A percentile compares a stretch with the other conserved stretches of the same genome.
These are phyloP conservation scores for Coelogynopora nodosa DNA, from an alignment of 2,888 invertebrate species.

Conservation along the genomic window DNA sequence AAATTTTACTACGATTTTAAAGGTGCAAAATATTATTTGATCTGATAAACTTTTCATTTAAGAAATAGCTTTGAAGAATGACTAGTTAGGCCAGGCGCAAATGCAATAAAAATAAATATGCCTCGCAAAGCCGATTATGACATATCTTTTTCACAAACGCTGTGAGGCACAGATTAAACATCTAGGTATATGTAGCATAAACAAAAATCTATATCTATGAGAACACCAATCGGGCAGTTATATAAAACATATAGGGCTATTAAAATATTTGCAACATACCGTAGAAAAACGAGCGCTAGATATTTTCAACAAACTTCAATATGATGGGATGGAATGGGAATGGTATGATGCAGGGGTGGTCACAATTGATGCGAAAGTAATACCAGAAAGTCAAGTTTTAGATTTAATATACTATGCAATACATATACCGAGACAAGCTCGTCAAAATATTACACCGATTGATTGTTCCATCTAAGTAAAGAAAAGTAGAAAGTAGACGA, in stretches of 20 bases:
- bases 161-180: neutral
- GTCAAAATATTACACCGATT: neutral
- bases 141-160: neutral
- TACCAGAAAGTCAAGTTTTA: neutral
- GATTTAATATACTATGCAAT: neutral
- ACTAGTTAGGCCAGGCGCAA: too few relatives aligned
- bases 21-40: too few relatives aligned
- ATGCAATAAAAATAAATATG: too few relatives aligned
- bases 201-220: too few relatives aligned
- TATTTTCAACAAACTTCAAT: constrained; percentile 6
- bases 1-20: too few relatives aligned
- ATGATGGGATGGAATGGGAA: neutral
- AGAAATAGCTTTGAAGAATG: too few relatives aligned
- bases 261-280: neutral
- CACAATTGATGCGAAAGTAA: neutral
- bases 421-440: neutral
- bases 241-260: too few relatives aligned
- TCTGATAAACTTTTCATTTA: too few relatives aligned
- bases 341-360: neutral
- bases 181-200: too few relatives aligned
- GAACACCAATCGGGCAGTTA: neutral
- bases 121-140: too few relatives aligned
- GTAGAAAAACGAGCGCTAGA: neutral
- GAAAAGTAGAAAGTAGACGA: too few relatives aligned
- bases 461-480: too few relatives aligned